Percentiles rank a stretch among this genome's conserved stretches.
phyloP scores from a whole-genome alignment of 1,140 invertebrate species.

The Leguminivora glycinivorella region DNA sequence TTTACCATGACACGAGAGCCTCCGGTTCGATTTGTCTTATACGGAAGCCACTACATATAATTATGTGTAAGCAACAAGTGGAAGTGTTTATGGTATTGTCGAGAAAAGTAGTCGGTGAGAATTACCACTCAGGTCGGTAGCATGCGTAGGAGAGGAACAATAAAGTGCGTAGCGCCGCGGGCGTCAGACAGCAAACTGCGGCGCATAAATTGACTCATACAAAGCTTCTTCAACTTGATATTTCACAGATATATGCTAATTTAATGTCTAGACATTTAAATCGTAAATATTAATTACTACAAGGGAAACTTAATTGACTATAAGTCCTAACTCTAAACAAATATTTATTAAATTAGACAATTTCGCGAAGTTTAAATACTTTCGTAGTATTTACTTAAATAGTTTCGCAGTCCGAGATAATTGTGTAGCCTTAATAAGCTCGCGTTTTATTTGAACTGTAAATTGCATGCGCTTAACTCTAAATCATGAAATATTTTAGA shows the following conservation, averaged over 20 bases:
- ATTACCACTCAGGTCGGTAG: not conserved
- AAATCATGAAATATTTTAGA: constrained; percentile 28
- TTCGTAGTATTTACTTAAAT: too few species aligned
- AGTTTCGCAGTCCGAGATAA: not conserved
- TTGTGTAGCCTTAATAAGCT: not conserved
- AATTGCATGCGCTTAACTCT: constrained; percentile 11
- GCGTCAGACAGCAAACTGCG: constrained; percentile 16
- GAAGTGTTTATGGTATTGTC: not conserved
- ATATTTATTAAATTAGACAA: not conserved
- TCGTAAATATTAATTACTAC: not conserved
- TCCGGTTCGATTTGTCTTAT: not conserved
- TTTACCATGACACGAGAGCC: too few species aligned
- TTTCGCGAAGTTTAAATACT: not conserved
- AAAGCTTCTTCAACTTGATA: constrained; percentile 30
- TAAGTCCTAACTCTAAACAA: not conserved
- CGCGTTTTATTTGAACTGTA: not conserved
- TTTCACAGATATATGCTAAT: constrained; percentile 1
- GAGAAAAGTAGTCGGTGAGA: not conserved
- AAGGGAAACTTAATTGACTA: not conserved
- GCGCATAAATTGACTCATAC: constrained; percentile 28
- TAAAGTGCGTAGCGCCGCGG: constrained; percentile 27
- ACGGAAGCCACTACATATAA: not conserved
- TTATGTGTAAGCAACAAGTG: not conserved
- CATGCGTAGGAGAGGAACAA: constrained; percentile 25
- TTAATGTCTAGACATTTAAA: constrained; percentile 20